These are phyloP conservation scores for Poecilobothrus nobilitatus DNA, from an alignment of 2,888 invertebrate species.

Conservation along the genomic window DNA sequence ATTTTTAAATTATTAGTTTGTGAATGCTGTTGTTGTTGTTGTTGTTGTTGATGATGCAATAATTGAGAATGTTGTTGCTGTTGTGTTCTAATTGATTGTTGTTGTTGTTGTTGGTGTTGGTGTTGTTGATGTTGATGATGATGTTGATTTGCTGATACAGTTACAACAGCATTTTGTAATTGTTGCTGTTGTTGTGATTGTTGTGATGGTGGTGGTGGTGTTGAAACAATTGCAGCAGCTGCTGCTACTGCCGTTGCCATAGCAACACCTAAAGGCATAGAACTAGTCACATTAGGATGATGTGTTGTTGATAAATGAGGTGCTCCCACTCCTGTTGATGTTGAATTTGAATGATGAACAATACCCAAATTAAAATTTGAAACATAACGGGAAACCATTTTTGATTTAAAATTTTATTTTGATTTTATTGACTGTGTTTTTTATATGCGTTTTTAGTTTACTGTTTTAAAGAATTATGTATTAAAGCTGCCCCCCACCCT, in stretches of 20 bases:
- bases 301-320: constrained; percentile 13
- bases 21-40: too few relatives aligned
- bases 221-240: constrained; percentile 11
- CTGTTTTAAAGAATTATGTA: too few relatives aligned
- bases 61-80: constrained; percentile 14
- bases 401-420: not conserved
- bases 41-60: too few relatives aligned
- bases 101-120: too few relatives aligned
- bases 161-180: too few relatives aligned
- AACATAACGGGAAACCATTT: constrained; percentile 22
- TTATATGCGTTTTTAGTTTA: too few relatives aligned
- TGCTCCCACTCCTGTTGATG: constrained; percentile 3
- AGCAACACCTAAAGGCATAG: constrained; percentile 20
- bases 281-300: too few relatives aligned
- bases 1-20: not conserved
- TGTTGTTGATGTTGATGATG: too few relatives aligned
- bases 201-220: too few relatives aligned
- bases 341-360: constrained; percentile 18
- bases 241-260: constrained; percentile 21
- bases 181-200: too few relatives aligned
- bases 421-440: too few relatives aligned
- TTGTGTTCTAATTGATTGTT: constrained; percentile 12
- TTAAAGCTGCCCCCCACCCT: too few relatives aligned
- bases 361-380: constrained; percentile 20
- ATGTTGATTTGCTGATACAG: not conserved